Conservation (phyloP, 37 sponge, comb jelly and placozoan species). For the Halichondria panicea region DNA sequence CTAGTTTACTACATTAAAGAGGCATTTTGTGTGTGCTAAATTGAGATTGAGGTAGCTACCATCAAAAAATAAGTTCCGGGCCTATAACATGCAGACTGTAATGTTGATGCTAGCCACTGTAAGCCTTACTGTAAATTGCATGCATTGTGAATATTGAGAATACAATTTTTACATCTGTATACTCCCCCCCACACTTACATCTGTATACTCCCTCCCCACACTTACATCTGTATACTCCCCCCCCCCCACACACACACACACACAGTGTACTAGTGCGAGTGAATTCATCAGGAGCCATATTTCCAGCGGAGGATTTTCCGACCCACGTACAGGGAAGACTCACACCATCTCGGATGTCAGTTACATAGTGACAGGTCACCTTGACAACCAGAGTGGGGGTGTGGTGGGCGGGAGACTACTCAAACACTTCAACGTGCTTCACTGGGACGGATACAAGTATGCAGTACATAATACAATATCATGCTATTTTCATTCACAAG, state of each 20-base stretch:
- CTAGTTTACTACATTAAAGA: too few relatives aligned
- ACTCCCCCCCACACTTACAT: too few relatives aligned
- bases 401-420: slow-evolving; percentile 18
- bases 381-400: not conserved
- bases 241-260: slow-evolving; percentile 7
- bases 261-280: slow-evolving; percentile 12
- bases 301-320: slow-evolving; percentile 40
- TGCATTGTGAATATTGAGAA: too few relatives aligned
- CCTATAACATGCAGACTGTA: too few relatives aligned
- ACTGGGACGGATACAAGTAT: slow-evolving; percentile 64
- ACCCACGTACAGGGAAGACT: slow-evolving; percentile 39
- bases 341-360: slow-evolving; percentile 34
- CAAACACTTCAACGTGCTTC: slow-evolving; percentile 41
- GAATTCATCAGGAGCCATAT: slow-evolving; percentile 60
- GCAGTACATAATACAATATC: too few relatives aligned
- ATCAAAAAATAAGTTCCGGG: too few relatives aligned
- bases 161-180: too few relatives aligned
- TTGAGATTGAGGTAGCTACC: too few relatives aligned
- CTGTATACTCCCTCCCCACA: not conserved
- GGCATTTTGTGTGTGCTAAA: too few relatives aligned
- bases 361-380: slow-evolving; percentile 38
- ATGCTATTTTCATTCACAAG: too few relatives aligned
- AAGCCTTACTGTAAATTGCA: too few relatives aligned
- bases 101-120: too few relatives aligned
- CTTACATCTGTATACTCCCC: not conserved